Evolutionary conservation across 2,797 vertebrate species (phyloP).

Genomic region (Alectoris magna): DNA sequence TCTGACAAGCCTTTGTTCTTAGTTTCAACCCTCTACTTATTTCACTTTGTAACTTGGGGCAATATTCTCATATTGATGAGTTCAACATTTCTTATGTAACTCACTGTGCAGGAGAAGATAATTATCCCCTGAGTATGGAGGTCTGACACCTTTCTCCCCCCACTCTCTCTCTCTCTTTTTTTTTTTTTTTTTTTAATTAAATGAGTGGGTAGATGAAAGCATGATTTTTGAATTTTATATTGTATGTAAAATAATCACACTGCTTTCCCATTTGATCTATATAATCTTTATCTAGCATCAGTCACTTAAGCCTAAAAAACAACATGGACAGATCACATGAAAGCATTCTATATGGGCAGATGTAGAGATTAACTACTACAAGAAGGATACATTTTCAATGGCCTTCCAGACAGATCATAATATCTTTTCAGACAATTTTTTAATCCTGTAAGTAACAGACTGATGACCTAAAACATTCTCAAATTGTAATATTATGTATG

Average conservation of each 20-base stretch:
- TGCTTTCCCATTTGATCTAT: slow-evolving; percentile 63
- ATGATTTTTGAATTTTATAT: slow-evolving; percentile 55
- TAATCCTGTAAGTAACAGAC: slow-evolving; percentile 46
- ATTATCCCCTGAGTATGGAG: slow-evolving; percentile 32
- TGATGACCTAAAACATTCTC: slow-evolving; percentile 45
- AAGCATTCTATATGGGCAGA: slow-evolving; percentile 64
- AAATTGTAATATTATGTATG: neutral
- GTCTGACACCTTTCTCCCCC: slow-evolving; percentile 42
- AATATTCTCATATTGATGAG: slow-evolving; percentile 59
- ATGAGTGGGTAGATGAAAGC: slow-evolving; percentile 55
- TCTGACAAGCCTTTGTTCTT: slow-evolving; percentile 62
- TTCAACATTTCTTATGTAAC: slow-evolving; percentile 44
- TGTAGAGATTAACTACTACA: slow-evolving; percentile 55
- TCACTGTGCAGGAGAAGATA: slow-evolving; percentile 26
- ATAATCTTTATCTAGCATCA: slow-evolving; percentile 63
- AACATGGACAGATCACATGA: slow-evolving; percentile 59
- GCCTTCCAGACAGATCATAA: slow-evolving; percentile 48
- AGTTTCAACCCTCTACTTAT: slow-evolving; percentile 28
- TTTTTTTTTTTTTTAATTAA: neutral
- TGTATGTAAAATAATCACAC: slow-evolving; percentile 62
- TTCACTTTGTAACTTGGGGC: slow-evolving; percentile 50
- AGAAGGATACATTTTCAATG: slow-evolving; percentile 60
- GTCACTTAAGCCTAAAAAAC: slow-evolving; percentile 63
- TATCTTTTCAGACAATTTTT: slow-evolving; percentile 38
- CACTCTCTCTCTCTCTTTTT: no score